phyloP scores from a whole-genome alignment of 2,113 vertebrate species.

The Cebidichthys violaceus region DNA sequence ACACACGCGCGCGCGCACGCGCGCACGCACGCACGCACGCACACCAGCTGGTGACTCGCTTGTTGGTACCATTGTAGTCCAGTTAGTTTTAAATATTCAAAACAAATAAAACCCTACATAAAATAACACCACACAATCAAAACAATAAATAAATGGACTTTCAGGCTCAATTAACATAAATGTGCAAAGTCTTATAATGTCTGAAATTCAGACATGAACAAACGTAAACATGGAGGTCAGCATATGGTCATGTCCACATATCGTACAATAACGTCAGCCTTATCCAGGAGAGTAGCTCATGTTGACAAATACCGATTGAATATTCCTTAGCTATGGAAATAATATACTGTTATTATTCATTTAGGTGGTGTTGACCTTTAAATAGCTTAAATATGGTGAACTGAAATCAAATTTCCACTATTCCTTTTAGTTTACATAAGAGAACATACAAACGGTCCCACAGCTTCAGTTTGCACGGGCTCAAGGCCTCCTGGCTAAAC shows the following conservation, averaged over 20 bases:
- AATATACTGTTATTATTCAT: not conserved
- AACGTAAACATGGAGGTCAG: not conserved
- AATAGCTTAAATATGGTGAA: not conserved
- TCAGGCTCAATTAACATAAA: not conserved
- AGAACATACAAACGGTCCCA: not conserved
- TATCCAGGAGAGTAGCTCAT: not conserved
- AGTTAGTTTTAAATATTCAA: not conserved
- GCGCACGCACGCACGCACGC: too few species aligned
- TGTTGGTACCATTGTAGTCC: not conserved
- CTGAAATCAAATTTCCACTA: not conserved
- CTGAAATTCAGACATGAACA: not conserved
- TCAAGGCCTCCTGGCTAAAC: not conserved
- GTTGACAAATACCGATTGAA: not conserved
- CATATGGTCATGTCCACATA: not conserved
- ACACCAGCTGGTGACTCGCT: not conserved
- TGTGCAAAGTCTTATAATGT: not conserved
- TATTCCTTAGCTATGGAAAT: not conserved
- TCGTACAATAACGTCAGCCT: not conserved
- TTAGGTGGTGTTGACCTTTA: not conserved
- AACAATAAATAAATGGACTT: too few species aligned
- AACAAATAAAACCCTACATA: too few species aligned
- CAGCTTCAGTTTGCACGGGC: not conserved
- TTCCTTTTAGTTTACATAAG: not conserved
- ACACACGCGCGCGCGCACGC: too few species aligned
- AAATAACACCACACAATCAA: not conserved